Percentiles rank a stretch among this genome's conserved stretches.
These are phyloP conservation scores for Allophyes oxyacanthae DNA, from an alignment of 2,888 invertebrate genomes.

Conservation along the genomic window DNA sequence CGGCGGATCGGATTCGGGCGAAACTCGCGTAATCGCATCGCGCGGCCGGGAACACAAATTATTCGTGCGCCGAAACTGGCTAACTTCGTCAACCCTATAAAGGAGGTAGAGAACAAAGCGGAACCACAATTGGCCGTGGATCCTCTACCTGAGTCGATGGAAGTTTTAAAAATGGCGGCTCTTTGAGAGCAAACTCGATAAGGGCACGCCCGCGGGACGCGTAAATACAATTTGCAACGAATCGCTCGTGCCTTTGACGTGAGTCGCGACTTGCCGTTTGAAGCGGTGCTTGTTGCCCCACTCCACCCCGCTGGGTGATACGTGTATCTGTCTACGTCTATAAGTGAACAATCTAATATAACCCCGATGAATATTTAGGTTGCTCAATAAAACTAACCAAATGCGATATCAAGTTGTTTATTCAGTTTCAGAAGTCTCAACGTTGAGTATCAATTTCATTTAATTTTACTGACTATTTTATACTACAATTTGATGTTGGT, in stretches of 20 bases:
- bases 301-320: conserved; percentile 34
- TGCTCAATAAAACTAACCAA: conserved; percentile 42
- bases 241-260: conserved; percentile 87
- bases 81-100: conserved; percentile 87
- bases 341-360: conserved; percentile 55
- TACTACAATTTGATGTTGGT: too few relatives aligned
- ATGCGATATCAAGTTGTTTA: conserved; percentile 35
- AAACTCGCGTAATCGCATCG: conserved; percentile 84
- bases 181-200: conserved; percentile 87
- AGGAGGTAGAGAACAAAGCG: conserved; percentile 86
- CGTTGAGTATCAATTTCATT: not conserved
- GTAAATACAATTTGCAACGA: conserved; percentile 86
- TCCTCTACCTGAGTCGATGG: conserved; percentile 81
- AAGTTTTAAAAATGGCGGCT: conserved; percentile 88
- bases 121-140: conserved; percentile 85
- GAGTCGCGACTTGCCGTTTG: conserved; percentile 72
- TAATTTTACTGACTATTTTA: too few relatives aligned
- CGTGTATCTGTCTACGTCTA: conserved; percentile 43
- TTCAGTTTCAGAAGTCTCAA: conserved; percentile 32
- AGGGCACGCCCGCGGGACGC: conserved; percentile 85
- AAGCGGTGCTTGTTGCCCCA: conserved; percentile 71
- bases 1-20: conserved; percentile 80
- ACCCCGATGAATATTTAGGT: conserved; percentile 52
- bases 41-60: conserved; percentile 86
- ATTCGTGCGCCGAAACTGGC: conserved; percentile 84